Evolutionary conservation across 2,797 vertebrate genomes (phyloP).

Genomic region (Clamator glandarius): DNA sequence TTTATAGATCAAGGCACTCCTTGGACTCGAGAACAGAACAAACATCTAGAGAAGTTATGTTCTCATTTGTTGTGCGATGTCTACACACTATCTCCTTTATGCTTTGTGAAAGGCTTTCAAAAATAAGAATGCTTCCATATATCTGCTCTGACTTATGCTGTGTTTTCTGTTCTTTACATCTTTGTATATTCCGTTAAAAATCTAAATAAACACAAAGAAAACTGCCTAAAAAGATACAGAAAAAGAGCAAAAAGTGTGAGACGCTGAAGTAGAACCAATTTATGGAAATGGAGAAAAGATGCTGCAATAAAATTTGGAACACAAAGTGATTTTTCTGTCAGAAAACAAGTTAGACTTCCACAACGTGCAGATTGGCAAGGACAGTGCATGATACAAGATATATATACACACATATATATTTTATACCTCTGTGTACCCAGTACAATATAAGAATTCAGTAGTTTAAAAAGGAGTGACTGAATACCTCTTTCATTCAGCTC

Average conservation of each 20-base stretch:
- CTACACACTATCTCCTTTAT: not conserved
- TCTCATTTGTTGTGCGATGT: slow-evolving; percentile 1
- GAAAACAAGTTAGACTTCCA: slow-evolving; percentile 11
- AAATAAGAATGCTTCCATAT: not conserved
- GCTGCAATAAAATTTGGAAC: slow-evolving; percentile 19
- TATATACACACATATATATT: not conserved
- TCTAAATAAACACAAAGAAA: slow-evolving; percentile 15
- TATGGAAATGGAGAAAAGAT: not conserved
- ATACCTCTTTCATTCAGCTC: not conserved
- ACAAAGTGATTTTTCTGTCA: not conserved
- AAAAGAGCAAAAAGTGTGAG: not conserved
- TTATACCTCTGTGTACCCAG: not conserved
- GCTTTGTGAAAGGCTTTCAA: not conserved
- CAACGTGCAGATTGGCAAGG: not conserved
- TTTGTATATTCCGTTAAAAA: slow-evolving; percentile 38
- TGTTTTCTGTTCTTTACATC: slow-evolving; percentile 61
- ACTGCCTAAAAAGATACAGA: not conserved
- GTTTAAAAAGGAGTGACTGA: not conserved
- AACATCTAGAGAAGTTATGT: not conserved
- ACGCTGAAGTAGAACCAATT: slow-evolving; percentile 1
- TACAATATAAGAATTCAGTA: not conserved
- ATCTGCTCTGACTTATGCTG: not conserved
- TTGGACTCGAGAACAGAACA: not conserved
- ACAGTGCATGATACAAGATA: not conserved
- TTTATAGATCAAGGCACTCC: not conserved